phyloP scores from a whole-genome alignment of 2,888 invertebrate species.

The Ptychoptera contaminata region DNA sequence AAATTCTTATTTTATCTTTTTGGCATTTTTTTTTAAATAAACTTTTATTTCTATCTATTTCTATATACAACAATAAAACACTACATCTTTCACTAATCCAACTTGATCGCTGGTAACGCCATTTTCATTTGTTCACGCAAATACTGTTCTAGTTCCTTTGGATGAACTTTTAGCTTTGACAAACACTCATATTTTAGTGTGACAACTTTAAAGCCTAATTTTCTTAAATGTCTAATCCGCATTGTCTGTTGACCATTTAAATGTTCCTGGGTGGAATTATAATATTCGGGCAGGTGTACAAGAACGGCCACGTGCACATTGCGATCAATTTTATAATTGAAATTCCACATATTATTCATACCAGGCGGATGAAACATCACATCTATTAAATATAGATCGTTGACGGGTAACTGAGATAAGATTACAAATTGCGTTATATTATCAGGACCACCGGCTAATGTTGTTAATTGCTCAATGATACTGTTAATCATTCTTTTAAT shows the following conservation, averaged over 20 bases:
- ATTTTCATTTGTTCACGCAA: constrained; percentile 31
- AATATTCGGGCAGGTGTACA: constrained; percentile 49
- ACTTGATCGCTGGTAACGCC: constrained; percentile 15
- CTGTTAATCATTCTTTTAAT: constrained; percentile 35
- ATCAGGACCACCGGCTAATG: constrained; percentile 32
- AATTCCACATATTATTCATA: constrained; percentile 29
- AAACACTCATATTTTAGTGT: constrained; percentile 38
- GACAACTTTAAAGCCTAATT: constrained; percentile 45
- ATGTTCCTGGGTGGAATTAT: constrained; percentile 37
- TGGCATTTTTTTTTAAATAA: neutral
- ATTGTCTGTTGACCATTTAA: constrained; percentile 47
- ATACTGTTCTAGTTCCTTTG: constrained; percentile 35
- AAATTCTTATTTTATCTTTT: neutral
- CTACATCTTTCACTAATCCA: neutral
- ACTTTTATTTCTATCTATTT: neutral
- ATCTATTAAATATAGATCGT: constrained; percentile 44
- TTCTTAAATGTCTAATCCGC: constrained; percentile 43
- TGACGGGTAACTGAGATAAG: constrained; percentile 37
- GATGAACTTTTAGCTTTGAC: constrained; percentile 34
- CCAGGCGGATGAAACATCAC: constrained; percentile 38
- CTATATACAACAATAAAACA: neutral
- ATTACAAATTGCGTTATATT: constrained; percentile 36
- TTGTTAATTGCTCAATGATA: constrained; percentile 30
- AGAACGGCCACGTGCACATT: constrained; percentile 40
- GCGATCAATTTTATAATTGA: constrained; percentile 30